Conservation (phyloP, 2,797 vertebrate species). For the Oreochromis mossambicus region DNA sequence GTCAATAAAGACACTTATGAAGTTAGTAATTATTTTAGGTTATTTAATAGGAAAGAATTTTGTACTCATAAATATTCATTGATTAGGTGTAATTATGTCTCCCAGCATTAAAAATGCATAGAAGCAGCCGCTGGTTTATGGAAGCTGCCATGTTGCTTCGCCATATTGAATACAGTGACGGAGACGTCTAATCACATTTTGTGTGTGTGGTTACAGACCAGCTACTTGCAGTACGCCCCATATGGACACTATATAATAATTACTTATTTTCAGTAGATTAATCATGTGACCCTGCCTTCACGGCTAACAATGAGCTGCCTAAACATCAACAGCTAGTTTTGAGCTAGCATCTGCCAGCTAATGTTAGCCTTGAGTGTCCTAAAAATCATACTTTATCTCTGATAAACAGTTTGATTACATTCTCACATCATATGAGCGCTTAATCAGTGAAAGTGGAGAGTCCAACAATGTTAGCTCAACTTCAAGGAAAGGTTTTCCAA, state of each 20-base stretch:
- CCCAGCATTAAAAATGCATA: background rate
- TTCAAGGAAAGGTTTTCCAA: background rate
- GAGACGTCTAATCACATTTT: background rate
- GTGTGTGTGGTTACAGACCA: background rate
- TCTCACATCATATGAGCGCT: background rate
- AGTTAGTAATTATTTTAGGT: background rate
- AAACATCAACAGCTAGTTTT: background rate
- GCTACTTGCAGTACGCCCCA: rapidly evolving
- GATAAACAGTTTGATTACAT: background rate
- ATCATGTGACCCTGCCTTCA: background rate
- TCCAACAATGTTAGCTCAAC: background rate
- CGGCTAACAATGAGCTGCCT: background rate
- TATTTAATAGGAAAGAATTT: rapidly evolving
- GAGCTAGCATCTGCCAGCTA: background rate
- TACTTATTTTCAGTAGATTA: background rate
- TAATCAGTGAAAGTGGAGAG: background rate
- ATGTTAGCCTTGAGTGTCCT: background rate
- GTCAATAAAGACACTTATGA: background rate
- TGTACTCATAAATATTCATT: background rate
- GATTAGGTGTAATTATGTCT: background rate
- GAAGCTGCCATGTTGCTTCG: background rate
- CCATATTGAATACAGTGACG: background rate
- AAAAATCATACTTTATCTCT: background rate
- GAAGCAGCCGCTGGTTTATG: background rate
- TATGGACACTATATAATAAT: background rate